phyloP scores from a whole-genome alignment of 2,888 invertebrate species.

The Cheilosia urbana region DNA sequence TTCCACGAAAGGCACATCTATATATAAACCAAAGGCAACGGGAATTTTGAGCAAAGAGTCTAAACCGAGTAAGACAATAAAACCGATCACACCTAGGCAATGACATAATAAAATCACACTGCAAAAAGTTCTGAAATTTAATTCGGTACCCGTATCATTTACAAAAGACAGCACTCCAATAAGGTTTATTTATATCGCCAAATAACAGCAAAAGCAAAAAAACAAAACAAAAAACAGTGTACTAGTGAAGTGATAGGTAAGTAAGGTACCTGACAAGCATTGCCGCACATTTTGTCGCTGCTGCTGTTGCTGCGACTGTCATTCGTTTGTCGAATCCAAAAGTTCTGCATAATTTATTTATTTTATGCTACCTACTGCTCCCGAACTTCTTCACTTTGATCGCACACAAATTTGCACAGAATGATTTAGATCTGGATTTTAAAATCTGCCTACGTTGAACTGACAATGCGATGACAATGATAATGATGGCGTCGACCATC shows the following conservation, averaged over 20 bases:
- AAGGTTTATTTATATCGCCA: conserved; percentile 15
- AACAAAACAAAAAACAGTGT: conserved; percentile 1
- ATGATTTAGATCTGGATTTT: conserved; percentile 46
- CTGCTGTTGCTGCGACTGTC: conserved; percentile 13
- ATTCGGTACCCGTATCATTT: conserved; percentile 2
- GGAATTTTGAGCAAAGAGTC: conserved; percentile 21
- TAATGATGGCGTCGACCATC: conserved; percentile 4
- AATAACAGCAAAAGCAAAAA: not conserved
- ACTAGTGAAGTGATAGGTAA: conserved; percentile 7
- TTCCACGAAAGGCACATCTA: conserved; percentile 4
- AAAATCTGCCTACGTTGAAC: conserved; percentile 36
- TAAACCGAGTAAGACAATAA: conserved; percentile 2
- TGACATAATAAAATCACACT: conserved; percentile 44
- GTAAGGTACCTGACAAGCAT: conserved; percentile 33
- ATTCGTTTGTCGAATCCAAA: not conserved
- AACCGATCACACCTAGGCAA: conserved; percentile 12
- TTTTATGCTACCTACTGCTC: conserved; percentile 43
- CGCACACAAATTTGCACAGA: conserved; percentile 49
- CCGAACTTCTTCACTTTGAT: conserved; percentile 28
- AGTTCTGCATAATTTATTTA: conserved; percentile 44
- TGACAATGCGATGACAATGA: conserved; percentile 34
- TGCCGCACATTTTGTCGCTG: not conserved
- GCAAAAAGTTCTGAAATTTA: conserved; percentile 40
- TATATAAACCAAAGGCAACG: conserved; percentile 20
- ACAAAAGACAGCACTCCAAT: conserved; percentile 8